Conservation (phyloP, 2,797 vertebrate species). For the Acipenser ruthenus region DNA sequence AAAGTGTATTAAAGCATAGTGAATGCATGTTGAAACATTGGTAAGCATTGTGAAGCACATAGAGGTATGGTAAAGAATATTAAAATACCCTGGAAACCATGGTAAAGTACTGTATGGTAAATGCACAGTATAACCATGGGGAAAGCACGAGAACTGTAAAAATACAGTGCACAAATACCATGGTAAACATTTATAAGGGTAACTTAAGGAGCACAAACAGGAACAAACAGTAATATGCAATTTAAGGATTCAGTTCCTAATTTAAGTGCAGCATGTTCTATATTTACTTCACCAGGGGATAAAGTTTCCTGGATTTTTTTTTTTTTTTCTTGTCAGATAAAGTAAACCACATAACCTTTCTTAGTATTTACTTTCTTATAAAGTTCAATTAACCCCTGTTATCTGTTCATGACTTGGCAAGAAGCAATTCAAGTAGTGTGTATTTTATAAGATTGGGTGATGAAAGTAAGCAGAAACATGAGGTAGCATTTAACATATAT, state of each 20-base stretch:
- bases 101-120: no score
- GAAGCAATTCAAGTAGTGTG: background rate
- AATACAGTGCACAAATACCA: no score
- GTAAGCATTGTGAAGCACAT: no score
- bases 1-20: no score
- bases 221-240: background rate
- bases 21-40: no score
- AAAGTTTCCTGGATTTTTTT: conserved; percentile 11
- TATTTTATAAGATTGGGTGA: background rate
- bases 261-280: background rate
- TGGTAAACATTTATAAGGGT: no score
- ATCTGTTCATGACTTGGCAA: background rate
- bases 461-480: background rate
- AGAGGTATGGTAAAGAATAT: no score
- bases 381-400: conserved; percentile 7
- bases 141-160: no score
- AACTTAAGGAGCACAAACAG: background rate
- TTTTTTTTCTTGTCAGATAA: conserved; percentile 8
- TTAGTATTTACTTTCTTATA: background rate
- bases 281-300: conserved; percentile 13
- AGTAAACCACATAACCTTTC: conserved; percentile 12
- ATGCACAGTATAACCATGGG: no score
- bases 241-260: conserved; percentile 1
- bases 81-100: no score
- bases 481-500: no score